These are phyloP conservation scores for Grammomys dolichurus DNA, from an alignment of 2,113 vertebrate species.

Conservation along the genomic window DNA sequence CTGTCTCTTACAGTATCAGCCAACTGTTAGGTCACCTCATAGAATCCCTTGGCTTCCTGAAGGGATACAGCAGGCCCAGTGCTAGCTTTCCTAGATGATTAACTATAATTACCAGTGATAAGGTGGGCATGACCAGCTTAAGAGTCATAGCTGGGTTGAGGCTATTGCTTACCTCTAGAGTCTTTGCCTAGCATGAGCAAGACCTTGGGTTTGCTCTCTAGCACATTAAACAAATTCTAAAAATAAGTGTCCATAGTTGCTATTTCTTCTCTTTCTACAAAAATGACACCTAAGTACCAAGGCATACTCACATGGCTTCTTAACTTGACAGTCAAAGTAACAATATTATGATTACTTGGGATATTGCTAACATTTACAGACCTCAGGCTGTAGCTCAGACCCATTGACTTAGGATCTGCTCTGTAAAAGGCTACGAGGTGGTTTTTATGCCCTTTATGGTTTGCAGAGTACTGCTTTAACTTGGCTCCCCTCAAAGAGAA, in stretches of 20 bases:
- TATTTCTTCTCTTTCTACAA: neutral
- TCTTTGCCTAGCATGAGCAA: neutral
- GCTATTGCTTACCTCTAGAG: neutral
- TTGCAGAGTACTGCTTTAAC: neutral
- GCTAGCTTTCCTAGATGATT: neutral
- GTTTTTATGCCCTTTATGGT: neutral
- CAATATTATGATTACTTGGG: neutral
- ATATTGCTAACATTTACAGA: neutral
- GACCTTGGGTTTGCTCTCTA: neutral
- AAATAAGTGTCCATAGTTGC: neutral
- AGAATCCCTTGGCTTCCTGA: neutral
- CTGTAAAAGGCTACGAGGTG: neutral
- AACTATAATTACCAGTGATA: neutral
- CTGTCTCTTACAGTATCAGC: too few species aligned
- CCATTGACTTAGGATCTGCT: neutral
- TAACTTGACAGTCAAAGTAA: neutral
- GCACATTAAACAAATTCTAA: neutral
- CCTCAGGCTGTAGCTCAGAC: neutral
- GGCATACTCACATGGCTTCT: neutral
- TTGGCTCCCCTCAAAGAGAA: neutral
- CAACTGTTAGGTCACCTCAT: fast-evolving
- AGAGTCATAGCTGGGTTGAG: neutral
- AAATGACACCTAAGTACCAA: neutral
- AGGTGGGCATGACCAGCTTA: too few species aligned
- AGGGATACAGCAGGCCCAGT: fast-evolving